Conservation (phyloP, 2,113 vertebrate genomes). For the Columba livia region DNA sequence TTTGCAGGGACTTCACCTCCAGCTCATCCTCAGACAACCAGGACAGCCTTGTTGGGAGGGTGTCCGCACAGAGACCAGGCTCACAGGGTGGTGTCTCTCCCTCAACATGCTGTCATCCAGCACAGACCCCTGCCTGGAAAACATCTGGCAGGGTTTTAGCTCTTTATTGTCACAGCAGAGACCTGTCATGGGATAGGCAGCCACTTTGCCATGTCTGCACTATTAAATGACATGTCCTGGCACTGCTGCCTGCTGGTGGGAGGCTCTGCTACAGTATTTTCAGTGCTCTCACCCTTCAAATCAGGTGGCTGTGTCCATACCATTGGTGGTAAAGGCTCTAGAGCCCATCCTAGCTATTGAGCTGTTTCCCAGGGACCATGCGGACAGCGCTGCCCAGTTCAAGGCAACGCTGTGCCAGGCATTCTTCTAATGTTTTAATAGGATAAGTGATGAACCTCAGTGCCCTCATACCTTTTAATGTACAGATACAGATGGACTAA, state of each 20-base stretch:
- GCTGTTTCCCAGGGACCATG: not conserved
- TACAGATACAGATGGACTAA: conserved; percentile 12
- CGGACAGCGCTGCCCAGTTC: not conserved
- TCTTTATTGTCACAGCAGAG: not conserved
- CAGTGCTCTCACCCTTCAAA: not conserved
- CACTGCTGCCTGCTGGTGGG: not conserved
- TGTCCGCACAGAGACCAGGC: not conserved
- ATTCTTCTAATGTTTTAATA: conserved; percentile 50
- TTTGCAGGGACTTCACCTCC: not conserved
- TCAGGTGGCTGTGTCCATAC: not conserved
- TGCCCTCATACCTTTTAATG: conserved; percentile 21
- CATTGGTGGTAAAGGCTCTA: not conserved
- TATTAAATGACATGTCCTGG: not conserved
- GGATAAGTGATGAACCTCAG: conserved; percentile 35
- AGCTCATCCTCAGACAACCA: not conserved
- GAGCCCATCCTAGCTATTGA: fast-evolving
- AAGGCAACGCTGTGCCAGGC: not conserved
- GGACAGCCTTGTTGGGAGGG: not conserved
- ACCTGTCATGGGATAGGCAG: not conserved
- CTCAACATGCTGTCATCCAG: not conserved
- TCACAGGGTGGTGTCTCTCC: not conserved
- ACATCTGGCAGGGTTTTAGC: not conserved
- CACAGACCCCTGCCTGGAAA: not conserved
- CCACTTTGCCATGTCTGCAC: fast-evolving
- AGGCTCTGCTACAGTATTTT: not conserved